A percentile compares a stretch with the other conserved stretches of the same genome.
These are phyloP conservation scores for Biston stratarius DNA, from an alignment of 2,888 invertebrate genomes.

Conservation along the genomic window DNA sequence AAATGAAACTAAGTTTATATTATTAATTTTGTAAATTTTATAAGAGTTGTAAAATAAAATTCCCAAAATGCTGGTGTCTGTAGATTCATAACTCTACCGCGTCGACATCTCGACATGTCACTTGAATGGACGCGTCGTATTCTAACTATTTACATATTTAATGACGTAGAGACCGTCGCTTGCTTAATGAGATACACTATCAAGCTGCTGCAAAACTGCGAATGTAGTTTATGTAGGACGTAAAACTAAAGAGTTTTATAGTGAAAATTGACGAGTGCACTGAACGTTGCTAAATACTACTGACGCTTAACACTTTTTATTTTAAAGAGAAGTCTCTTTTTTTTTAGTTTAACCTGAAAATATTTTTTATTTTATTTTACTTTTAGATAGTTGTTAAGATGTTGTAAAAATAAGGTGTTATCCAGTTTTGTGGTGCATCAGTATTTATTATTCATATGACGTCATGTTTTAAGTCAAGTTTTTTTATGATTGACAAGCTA, in stretches of 20 bases:
- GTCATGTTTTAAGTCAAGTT: no score
- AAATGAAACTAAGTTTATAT: no score
- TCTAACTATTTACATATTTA: slow-evolving; percentile 84
- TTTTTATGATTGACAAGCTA: no score
- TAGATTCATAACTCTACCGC: slow-evolving; percentile 61
- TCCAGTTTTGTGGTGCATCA: no score
- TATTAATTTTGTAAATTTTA: no score
- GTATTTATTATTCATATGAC: no score
- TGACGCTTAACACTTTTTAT: background rate
- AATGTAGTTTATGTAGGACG: slow-evolving; percentile 37
- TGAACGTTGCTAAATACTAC: background rate
- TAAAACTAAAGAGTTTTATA: slow-evolving; percentile 28
- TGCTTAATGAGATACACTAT: slow-evolving; percentile 79
- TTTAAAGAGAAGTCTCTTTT: background rate
- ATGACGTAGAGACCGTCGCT: slow-evolving; percentile 78
- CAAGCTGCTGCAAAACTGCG: slow-evolving; percentile 56
- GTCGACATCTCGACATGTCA: slow-evolving; percentile 75
- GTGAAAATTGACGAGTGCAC: slow-evolving; percentile 14
- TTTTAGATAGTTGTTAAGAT: no score
- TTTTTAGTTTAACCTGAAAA: no score
- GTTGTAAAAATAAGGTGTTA: no score
- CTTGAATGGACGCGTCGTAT: slow-evolving; percentile 77
- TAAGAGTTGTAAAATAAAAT: slow-evolving; percentile 4
- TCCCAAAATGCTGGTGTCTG: slow-evolving; percentile 44
- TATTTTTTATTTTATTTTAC: background rate